These are phyloP conservation scores for Fratercula arctica DNA, from an alignment of 2,797 vertebrate species.

Conservation along the genomic window DNA sequence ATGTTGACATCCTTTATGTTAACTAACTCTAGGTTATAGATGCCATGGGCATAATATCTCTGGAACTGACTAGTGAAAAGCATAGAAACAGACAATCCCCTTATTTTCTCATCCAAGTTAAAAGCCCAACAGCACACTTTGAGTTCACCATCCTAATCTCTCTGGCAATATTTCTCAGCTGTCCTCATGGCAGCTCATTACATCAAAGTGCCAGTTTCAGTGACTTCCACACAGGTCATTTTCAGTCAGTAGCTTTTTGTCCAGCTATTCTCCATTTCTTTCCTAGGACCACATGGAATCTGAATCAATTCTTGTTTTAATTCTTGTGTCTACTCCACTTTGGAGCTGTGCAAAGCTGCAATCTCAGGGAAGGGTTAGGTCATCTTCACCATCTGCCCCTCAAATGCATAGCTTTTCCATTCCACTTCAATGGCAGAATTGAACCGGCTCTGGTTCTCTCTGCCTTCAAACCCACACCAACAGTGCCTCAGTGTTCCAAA, in stretches of 20 bases:
- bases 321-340: neutral
- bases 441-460: neutral
- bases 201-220: neutral
- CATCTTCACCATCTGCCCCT: neutral
- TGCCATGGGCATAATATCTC: neutral
- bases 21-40: neutral
- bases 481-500: neutral
- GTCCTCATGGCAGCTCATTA: neutral
- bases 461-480: neutral
- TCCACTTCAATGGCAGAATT: neutral
- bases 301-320: neutral
- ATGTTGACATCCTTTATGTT: neutral
- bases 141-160: neutral
- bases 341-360: neutral
- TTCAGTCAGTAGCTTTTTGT: neutral
- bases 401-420: neutral
- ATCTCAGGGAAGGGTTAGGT: neutral
- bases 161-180: neutral
- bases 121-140: neutral
- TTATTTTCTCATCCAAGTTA: neutral
- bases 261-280: neutral
- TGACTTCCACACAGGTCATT: neutral
- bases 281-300: neutral
- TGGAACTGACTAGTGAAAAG: neutral
- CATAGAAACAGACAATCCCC: neutral